Conservation (phyloP, 2,888 invertebrate species). For the Tryphoninae sp. region DNA sequence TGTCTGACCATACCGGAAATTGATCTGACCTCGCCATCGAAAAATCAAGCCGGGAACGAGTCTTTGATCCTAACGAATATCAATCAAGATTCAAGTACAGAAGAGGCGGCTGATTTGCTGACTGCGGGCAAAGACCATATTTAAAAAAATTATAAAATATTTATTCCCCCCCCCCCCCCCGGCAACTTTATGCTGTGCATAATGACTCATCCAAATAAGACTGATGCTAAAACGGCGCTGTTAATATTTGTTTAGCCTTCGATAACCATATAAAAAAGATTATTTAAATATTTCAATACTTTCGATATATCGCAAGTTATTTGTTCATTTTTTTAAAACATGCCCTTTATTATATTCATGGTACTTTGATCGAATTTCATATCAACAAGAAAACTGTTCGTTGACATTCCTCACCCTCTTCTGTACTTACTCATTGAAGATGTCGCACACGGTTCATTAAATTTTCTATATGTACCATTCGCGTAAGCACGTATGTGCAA, state of each 20-base stretch:
- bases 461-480: neutral
- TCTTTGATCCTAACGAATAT: neutral
- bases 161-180: neutral
- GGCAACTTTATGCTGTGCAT: slow-evolving; percentile 8
- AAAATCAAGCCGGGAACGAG: slow-evolving; percentile 37
- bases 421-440: neutral
- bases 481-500: neutral
- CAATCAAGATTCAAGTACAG: neutral
- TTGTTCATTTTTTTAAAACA: neutral
- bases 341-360: neutral
- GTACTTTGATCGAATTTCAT: neutral
- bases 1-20: slow-evolving; percentile 65
- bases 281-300: slow-evolving; percentile 14
- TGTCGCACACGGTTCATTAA: neutral
- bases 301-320: neutral
- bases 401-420: slow-evolving; percentile 33
- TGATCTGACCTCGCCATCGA: slow-evolving; percentile 62
- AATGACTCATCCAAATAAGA: slow-evolving; percentile 3
- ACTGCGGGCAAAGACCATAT: neutral
- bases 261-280: neutral
- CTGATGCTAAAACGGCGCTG: neutral
- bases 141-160: neutral
- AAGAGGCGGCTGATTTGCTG: neutral
- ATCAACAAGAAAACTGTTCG: slow-evolving; percentile 9
- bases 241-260: neutral